Base-by-base conservation (phyloP, 2,797 vertebrate genomes). In the Oreonectes daqikongensis region DNA sequence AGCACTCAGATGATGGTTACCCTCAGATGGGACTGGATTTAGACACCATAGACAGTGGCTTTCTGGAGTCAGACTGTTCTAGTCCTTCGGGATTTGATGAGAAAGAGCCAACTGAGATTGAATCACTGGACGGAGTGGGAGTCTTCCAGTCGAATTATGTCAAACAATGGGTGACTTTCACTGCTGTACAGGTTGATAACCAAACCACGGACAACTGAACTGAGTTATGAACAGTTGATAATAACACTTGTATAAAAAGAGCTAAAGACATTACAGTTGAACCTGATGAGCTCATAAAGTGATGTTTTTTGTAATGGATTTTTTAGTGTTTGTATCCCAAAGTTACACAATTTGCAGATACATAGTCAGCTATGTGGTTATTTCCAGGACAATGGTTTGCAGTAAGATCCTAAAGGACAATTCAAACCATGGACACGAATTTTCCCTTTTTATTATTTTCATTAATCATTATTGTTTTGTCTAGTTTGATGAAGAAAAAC, bases 11-110 rank as follows among this genome's bases (percentile, higher is more conserved):
- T 10, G 91, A 94, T 0, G 92, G 94, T 35, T 96, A 96, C 17
- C 95, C 95, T 4, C 86, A 83, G 0, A 90, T 94, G 0, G 86
- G 88, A 2, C 38, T 95, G 74, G 97, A 99, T 86, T 72, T 98
- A 90, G 97, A 99, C 89, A 99, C 97, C 5, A 93, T 97, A 0
- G 97, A 93, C 74, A 93, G 93, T n/a, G 92, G 97, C 0, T 99
- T 97, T n/a, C 92, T 88, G 5, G 96, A 97, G 86, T 93, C 93
- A 0, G 93, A 94, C 76, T 98, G 95, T 81, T 77, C 88, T 61
- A 92, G 92, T 78, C 93, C 92, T 20, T 86, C 87, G 0, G 88
- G 89, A 63, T 87, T 88, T 14, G 84, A 83, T 69, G 63, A 60
- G 6, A 73, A 69, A 1, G 84, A 87, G 10, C 81, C 77, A 11